phyloP scores from a whole-genome alignment of 37 sponge, comb jelly and placozoan species.

The Haliclona indistincta region DNA sequence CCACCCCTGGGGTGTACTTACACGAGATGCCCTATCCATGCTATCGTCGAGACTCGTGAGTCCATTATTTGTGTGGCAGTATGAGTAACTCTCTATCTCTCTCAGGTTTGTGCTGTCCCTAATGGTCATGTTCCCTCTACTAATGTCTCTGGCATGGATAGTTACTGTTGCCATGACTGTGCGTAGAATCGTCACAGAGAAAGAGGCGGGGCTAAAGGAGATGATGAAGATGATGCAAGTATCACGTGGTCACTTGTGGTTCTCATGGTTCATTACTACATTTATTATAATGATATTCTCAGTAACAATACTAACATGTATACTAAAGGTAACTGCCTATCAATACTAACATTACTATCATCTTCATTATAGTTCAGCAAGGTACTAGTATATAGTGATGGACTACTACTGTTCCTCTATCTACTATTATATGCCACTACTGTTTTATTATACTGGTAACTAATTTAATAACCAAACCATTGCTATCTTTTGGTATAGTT shows the following conservation, averaged over 20 bases:
- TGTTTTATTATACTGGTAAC: conserved; percentile 56
- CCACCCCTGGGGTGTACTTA: conserved; percentile 81
- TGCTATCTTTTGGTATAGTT: conserved; percentile 39
- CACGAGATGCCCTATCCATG: conserved; percentile 98
- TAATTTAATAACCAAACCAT: background rate
- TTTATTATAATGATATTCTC: conserved; percentile 41
- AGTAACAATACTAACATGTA: conserved; percentile 36
- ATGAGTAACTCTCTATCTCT: background rate
- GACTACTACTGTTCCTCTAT: conserved; percentile 39
- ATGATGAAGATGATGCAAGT: conserved; percentile 93
- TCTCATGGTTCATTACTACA: conserved; percentile 76
- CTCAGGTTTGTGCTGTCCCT: conserved; percentile 26
- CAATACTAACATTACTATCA: background rate
- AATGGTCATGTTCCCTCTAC: conserved; percentile 65
- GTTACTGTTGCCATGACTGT: conserved; percentile 86
- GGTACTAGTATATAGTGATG: conserved; percentile 22
- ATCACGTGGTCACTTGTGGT: conserved; percentile 55
- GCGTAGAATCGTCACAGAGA: conserved; percentile 75
- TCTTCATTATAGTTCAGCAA: conserved; percentile 12
- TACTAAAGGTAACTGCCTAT: conserved; percentile 25
- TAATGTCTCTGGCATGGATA: conserved; percentile 86
- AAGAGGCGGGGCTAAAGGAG: conserved; percentile 68
- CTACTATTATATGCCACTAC: conserved; percentile 54
- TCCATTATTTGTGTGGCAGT: background rate
- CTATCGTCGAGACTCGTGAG: conserved; percentile 74